phyloP scores from a whole-genome alignment of 2,113 vertebrate genomes.

The Sinocyclocheilus anshuiensis region DNA sequence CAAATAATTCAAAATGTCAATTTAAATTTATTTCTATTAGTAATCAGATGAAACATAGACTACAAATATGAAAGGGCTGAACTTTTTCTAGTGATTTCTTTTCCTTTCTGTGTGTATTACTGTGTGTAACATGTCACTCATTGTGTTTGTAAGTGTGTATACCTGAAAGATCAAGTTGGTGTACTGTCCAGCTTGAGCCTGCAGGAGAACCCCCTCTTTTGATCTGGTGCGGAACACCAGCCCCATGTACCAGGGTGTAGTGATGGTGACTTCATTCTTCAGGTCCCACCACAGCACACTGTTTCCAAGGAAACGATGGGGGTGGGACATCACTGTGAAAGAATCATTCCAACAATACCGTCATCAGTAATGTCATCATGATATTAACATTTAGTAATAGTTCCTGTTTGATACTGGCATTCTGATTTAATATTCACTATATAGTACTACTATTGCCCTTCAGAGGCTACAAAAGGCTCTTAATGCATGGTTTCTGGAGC shows the following conservation, averaged over 20 bases:
- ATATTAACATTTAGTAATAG: neutral
- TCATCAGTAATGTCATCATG: constrained; percentile 8
- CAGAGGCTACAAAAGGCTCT: too few species aligned
- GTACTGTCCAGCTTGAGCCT: constrained; percentile 90
- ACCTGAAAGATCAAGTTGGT: constrained; percentile 93
- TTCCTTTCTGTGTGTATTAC: neutral
- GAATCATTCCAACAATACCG: constrained; percentile 25
- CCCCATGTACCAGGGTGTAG: constrained; percentile 92
- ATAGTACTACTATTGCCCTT: too few species aligned
- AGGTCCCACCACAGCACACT: constrained; percentile 94
- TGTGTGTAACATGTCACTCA: neutral
- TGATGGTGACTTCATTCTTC: constrained; percentile 89
- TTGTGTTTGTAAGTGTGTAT: neutral
- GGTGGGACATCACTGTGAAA: constrained; percentile 86
- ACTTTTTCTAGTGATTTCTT: neutral
- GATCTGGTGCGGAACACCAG: constrained; percentile 90
- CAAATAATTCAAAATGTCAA: neutral
- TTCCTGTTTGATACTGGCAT: neutral
- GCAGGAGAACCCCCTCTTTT: constrained; percentile 84
- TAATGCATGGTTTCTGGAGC: too few species aligned
- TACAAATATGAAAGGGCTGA: neutral
- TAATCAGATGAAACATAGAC: neutral
- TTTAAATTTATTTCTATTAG: neutral
- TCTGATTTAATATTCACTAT: neutral
- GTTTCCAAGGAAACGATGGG: constrained; percentile 90